phyloP scores from a whole-genome alignment of 2,888 invertebrate species.

The Sthenelais limicola region DNA sequence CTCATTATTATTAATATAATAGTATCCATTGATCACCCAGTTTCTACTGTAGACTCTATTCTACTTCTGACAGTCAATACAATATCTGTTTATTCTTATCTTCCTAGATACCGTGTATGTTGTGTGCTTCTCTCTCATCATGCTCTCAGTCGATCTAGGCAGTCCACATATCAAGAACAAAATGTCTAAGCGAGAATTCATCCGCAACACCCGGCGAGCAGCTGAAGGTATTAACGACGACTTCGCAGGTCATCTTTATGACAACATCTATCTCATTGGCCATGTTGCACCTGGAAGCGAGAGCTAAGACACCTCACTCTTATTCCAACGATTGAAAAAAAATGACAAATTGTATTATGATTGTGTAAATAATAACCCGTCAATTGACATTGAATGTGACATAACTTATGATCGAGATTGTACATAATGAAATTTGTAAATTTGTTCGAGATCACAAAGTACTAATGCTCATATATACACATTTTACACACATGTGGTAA shows the following conservation, averaged over 20 bases:
- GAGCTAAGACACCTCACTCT: not conserved
- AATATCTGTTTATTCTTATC: not conserved
- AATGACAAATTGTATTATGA: too few species aligned
- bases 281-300: slow-evolving; percentile 69
- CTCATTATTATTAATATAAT: not conserved
- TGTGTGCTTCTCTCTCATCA: slow-evolving; percentile 74
- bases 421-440: too few species aligned
- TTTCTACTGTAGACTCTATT: too few species aligned
- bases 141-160: slow-evolving; percentile 74
- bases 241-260: slow-evolving; percentile 74
- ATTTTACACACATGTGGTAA: too few species aligned
- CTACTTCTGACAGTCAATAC: too few species aligned
- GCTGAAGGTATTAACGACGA: slow-evolving; percentile 71
- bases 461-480: too few species aligned
- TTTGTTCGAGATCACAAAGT: too few species aligned
- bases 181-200: slow-evolving; percentile 75
- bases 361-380: too few species aligned
- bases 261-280: slow-evolving; percentile 74
- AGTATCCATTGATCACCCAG: not conserved
- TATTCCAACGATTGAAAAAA: too few species aligned
- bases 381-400: too few species aligned
- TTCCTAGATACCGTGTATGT: slow-evolving; percentile 73
- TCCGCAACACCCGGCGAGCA: slow-evolving; percentile 74
- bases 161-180: slow-evolving; percentile 75
- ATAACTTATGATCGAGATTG: too few species aligned